Evolutionary conservation across 2,888 invertebrate genomes (phyloP), one percentile per base, ranked within the genome.

Genomic region (Nymphalis urticae): DNA sequence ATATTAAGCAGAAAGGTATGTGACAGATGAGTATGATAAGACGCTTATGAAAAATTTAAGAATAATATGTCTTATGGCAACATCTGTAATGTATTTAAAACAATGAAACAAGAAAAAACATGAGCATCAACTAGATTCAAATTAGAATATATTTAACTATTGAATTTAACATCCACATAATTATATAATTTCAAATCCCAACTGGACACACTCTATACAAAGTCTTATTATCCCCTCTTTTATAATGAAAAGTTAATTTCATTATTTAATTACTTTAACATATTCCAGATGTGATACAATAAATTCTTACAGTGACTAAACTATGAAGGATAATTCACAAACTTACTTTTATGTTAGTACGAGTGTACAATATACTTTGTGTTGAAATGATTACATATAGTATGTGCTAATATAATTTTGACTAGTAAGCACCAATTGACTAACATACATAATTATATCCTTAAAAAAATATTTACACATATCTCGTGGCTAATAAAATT

Each of bases 391-490:
- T 70, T 65, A 74, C 61, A 70, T 62, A 61, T 65, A 64, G 61
- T 71, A 73, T 80, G 89, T 90, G 91, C 90, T 90, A 89, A 86
- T 87, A 87, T 89, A 92, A 92, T 92, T 92, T 92, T 92, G 92
- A 92, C 92, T 92, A 92, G 92, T 88, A 92, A 92, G 92, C 92
- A 92, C 92, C 92, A 91, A 92, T 91, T 88, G 83, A 88, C 90
- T 90, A 90, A 88, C 81, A 73, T 75, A 73, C 64, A 70, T 71
- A 72, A 70, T 82, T 71, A 77, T 78, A 83, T 77, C 73, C 81
- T 83, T 85, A 86, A 76, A 80, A 80, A 79, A 77, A 71, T 85
- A 85, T 85, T 77, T 85, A 87, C 85, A 86, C 72, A 72, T 73
- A 72, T 72, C 68, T 73, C 73, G 73, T 81, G 86, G 86, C 89